Base-by-base conservation (phyloP, 2,888 invertebrate species). In the Atrina japonica region DNA sequence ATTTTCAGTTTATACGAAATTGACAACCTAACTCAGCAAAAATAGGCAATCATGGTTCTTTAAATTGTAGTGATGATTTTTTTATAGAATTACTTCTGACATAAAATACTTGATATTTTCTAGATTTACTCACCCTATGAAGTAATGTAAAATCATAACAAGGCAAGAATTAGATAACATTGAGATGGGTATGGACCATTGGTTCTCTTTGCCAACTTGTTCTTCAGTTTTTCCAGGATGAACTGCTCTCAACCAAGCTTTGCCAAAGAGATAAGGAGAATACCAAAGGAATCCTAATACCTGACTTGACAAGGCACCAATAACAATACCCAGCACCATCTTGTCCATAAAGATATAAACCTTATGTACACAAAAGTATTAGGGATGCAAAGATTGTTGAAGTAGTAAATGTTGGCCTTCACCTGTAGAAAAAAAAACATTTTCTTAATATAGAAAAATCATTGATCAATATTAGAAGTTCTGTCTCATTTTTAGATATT, bases 211-310 rank as follows among this genome's bases (percentile, higher is more conserved):
- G 3, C 53, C 47, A 1, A 73, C 45, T 25, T 65, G 53, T 27
- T 61, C 50, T 3, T 43, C 60, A 25, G 47, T 50, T 30, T 68
- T 69, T 6, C 64, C 66, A 3, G 76, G 76, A 45, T 63, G 69
- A 11, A 68, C 63, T 29, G 58, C 43, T 21, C 40, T 47, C 66
- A 71, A 50, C 76, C 76, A 76, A 2, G 52, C 27, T 9, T 52
- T 66, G 11, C 76, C 76, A 14, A 74, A 47, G 2, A 74, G 35
- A 29, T 25, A 25, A 16, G 69, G 66, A 7, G 66, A 56, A 60
- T 76, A 76, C 73, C 73, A 76, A 27, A 76, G 11, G 1, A 58
- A 35, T 6, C 73, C 69, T 11, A 74, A 23, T 30, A 73, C 14
- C 61, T 71, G 66, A 50, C 47, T 27, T 6, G 60, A n/a, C 6